Evolutionary conservation across 2,113 vertebrate genomes (phyloP), one percentile per base, ranked within the genome.

Genomic region (Grantiella picta): DNA sequence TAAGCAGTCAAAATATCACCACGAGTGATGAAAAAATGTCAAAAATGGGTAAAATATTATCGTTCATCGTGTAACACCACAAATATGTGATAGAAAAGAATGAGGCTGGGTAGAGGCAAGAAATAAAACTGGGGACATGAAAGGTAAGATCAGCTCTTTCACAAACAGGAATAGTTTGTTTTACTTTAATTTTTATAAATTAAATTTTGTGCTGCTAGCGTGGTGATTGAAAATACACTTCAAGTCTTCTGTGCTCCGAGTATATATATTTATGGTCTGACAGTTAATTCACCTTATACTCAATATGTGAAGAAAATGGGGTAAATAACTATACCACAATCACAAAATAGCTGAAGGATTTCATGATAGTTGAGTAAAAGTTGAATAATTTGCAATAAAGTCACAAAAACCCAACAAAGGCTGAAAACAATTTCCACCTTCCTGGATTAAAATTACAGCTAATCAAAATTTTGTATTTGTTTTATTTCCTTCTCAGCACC

Each of bases 11-110:
- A 82, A 87, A 82, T 52, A 11, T 42, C 44, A 56, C 14, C 3
- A 35, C 4, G 31, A 72, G 21, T 0, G 0, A 53, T 36, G 13
- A 15, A 69, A 23, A 5, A 29, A 22, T 4, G 6, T 25, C 10
- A 3, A 21, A n/a, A 76, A 60, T 60, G 3, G 17, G 31, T 40
- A 35, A 89, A 73, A 79, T 42, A 7, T 36, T 60, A 23, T 19
- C 81, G 5, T 56, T 81, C 19, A 53, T 7, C 0, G 0, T 28
- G 10, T 49, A 49, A 29, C 15, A 21, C 3, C 20, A 24, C 11
- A 53, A 5, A 21, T 42, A 45, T 3, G 3, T 13, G 25, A 56
- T 7, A n/a, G 49, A 47, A 72, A 57, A 57, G n/a, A 69, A 7
- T n/a, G 31, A 84, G 29, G 5, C 10, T n/a, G 29, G 31, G 10